Base-by-base conservation (phyloP, 2,888 invertebrate species). In the Tiphia femorata region DNA sequence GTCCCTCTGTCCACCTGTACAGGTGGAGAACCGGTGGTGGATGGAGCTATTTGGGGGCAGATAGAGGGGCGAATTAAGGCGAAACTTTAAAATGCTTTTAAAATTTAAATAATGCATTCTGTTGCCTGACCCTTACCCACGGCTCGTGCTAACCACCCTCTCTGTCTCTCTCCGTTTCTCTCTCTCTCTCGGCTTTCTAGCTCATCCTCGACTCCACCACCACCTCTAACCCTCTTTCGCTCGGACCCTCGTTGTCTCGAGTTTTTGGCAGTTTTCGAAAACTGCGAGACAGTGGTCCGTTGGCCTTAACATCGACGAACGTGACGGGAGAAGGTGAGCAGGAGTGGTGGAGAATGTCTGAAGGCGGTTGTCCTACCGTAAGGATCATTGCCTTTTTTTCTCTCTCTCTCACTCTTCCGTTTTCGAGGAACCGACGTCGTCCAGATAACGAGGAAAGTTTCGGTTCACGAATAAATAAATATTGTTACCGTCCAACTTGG, bases 41-140 rank as follows among this genome's bases (percentile, higher is more conserved):
- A n/a, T n/a, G n/a, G n/a, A n/a, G n/a, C n/a, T n/a, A n/a, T n/a
- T n/a, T n/a, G n/a, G 44, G 47, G 62, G 49, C 64, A 70, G 66
- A 71, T 65, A 67, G 71, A 69, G 70, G 69, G 44, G 58, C 65
- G 67, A 80, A 81, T 81, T 79, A 80, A 74, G 76, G 70, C 70
- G 25, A 54, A 78, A 80, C 80, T 80, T 76, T 76, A 80, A 77
- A 79, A 79, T 72, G 82, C 81, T 82, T 82, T 82, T 81, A 82
- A 81, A 81, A 79, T 82, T 80, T 81, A 72, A 80, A 80, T 80
- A 79, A 80, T 80, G 72, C 78, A 80, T n/a, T n/a, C 73, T 53
- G 61, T 60, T 58, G 53, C 60, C 65, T 55, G 66, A 67, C 62
- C 61, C 57, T 42, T 49, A 46, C 49, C 51, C n/a, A n/a, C 41